These are phyloP conservation scores for Climacteris rufus DNA, from an alignment of 2,113 vertebrate genomes.

Conservation along the genomic window DNA sequence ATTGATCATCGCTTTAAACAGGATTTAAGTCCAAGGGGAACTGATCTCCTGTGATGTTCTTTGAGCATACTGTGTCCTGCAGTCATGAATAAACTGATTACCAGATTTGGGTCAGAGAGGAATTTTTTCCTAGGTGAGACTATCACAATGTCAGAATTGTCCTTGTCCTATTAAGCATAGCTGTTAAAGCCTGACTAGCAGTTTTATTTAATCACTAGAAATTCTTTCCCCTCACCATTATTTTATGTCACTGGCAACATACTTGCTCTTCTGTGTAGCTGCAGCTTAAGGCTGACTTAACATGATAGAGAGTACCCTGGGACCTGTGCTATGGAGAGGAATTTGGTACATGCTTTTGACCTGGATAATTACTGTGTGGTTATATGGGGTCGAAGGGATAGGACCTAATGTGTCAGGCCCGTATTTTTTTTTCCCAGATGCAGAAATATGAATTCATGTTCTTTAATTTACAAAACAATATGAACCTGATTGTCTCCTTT, in stretches of 20 bases:
- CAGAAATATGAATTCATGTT: no score
- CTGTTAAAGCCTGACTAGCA: neutral
- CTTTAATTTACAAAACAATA: no score
- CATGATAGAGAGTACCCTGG: neutral
- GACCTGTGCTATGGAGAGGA: neutral
- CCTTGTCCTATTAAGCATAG: neutral
- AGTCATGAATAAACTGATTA: neutral
- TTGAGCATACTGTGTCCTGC: neutral
- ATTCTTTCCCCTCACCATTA: accelerated
- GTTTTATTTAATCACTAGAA: neutral
- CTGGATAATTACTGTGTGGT: neutral
- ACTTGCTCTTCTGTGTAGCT: neutral
- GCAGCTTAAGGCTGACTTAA: neutral
- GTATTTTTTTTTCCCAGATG: neutral
- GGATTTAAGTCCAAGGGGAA: neutral
- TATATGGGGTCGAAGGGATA: neutral
- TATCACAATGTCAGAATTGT: neutral
- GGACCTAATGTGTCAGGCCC: neutral
- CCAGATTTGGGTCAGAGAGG: neutral
- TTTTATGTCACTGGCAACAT: neutral
- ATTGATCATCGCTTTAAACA: neutral
- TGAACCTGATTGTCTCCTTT: no score
- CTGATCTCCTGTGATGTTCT: neutral
- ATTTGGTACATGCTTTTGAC: neutral
- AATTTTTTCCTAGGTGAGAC: neutral